Evolutionary conservation across 2,113 vertebrate genomes (phyloP).

Genomic region (Gymnorhina tibicen): DNA sequence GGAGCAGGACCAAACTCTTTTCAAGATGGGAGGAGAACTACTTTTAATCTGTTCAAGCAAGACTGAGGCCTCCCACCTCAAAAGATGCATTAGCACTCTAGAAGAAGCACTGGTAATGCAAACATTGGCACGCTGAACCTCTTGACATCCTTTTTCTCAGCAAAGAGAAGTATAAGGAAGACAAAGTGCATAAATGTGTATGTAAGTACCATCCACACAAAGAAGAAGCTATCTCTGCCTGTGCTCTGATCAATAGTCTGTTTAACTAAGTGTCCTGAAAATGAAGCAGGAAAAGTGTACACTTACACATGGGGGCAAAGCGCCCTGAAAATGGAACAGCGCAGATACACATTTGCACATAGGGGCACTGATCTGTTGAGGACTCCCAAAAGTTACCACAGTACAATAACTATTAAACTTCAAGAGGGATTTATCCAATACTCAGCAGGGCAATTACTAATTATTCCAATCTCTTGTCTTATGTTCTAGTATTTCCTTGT

Average conservation of each 20-base stretch:
- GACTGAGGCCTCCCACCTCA: background rate
- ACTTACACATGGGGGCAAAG: background rate
- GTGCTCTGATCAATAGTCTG: background rate
- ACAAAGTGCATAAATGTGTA: background rate
- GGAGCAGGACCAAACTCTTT: background rate
- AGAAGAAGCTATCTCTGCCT: background rate
- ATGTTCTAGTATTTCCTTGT: background rate
- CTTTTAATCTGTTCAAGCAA: background rate
- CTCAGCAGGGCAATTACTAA: background rate
- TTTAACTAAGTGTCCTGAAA: background rate
- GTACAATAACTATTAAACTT: background rate
- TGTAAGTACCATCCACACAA: background rate
- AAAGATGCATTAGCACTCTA: background rate
- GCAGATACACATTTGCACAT: accelerated
- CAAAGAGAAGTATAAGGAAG: background rate
- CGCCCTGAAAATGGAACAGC: background rate
- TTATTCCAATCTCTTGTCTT: background rate
- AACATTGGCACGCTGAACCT: background rate
- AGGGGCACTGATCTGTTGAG: background rate
- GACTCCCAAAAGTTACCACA: background rate
- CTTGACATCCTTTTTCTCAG: background rate
- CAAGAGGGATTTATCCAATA: background rate
- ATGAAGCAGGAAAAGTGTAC: background rate
- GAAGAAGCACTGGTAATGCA: slow-evolving; percentile 8
- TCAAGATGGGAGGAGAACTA: background rate